These are phyloP conservation scores for Hoplias malabaricus DNA, from an alignment of 2,113 vertebrate species.

Conservation along the genomic window DNA sequence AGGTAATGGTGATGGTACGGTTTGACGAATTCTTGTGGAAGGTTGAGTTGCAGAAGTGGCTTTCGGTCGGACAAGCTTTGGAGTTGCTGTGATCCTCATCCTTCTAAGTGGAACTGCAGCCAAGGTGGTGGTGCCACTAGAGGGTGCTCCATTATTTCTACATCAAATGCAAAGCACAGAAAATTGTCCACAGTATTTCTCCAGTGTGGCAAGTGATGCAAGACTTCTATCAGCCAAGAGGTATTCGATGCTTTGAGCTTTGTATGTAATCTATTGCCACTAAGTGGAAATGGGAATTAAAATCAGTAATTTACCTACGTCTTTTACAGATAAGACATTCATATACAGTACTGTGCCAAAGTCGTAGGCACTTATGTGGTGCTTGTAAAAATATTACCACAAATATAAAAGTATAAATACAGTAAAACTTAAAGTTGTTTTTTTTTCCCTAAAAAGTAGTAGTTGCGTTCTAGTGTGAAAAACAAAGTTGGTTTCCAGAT, in stretches of 20 bases:
- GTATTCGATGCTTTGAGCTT: neutral
- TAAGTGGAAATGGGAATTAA: too few species aligned
- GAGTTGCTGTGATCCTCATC: slow-evolving; percentile 72
- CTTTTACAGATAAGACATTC: too few species aligned
- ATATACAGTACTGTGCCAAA: too few species aligned
- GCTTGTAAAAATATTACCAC: too few species aligned
- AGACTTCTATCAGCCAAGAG: neutral
- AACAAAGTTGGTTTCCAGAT: too few species aligned
- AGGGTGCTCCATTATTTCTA: slow-evolving; percentile 60
- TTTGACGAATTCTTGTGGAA: slow-evolving; percentile 47
- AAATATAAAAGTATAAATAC: too few species aligned
- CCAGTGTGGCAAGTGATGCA: neutral
- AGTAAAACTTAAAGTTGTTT: too few species aligned
- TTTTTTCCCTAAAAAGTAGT: too few species aligned
- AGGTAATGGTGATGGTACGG: slow-evolving; percentile 5
- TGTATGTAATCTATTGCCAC: too few species aligned
- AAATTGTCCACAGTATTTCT: neutral
- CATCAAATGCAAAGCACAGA: slow-evolving; percentile 50
- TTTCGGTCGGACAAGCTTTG: slow-evolving; percentile 71
- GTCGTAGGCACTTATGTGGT: too few species aligned
- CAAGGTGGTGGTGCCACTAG: slow-evolving; percentile 58
- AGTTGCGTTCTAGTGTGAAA: too few species aligned
- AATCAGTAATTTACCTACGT: too few species aligned
- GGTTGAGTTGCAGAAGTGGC: slow-evolving; percentile 56
- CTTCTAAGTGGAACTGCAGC: slow-evolving; percentile 70